Conservation (phyloP, 1,140 invertebrate species). For the Drosophila repleta region DNA sequence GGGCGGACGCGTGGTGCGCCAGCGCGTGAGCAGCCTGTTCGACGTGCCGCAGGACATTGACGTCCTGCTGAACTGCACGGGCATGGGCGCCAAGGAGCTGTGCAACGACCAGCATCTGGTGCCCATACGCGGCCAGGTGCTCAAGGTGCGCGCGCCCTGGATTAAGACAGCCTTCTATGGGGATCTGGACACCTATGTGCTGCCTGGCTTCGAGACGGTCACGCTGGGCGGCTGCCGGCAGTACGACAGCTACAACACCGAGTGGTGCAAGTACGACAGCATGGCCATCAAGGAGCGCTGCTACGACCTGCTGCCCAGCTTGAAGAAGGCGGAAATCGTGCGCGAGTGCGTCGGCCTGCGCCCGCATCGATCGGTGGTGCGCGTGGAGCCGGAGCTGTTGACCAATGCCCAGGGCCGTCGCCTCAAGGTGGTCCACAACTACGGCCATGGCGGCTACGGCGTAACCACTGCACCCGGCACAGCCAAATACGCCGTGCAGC, state of each 20-base stretch:
- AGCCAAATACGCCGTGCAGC: slow-evolving; percentile 88
- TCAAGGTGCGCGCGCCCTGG: slow-evolving; percentile 95
- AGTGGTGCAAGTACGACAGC: slow-evolving; percentile 89
- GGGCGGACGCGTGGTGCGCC: slow-evolving; percentile 86
- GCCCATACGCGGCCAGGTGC: slow-evolving; percentile 94
- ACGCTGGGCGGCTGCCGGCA: slow-evolving; percentile 93
- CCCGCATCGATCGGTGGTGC: slow-evolving; percentile 90
- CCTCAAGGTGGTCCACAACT: slow-evolving; percentile 93
- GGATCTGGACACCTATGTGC: slow-evolving; percentile 93
- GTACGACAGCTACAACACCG: slow-evolving; percentile 90
- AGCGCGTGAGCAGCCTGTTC: slow-evolving; percentile 86
- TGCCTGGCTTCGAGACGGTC: slow-evolving; percentile 89
- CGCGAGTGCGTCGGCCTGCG: slow-evolving; percentile 90
- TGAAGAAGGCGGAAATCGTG: slow-evolving; percentile 88
- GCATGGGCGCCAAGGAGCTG: slow-evolving; percentile 91
- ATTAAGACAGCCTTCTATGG: slow-evolving; percentile 94
- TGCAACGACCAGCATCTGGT: slow-evolving; percentile 91
- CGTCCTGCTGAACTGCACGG: slow-evolving; percentile 94
- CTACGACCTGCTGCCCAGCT: slow-evolving; percentile 88
- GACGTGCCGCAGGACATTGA: slow-evolving; percentile 88
- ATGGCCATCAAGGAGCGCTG: slow-evolving; percentile 91
- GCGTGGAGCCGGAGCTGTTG: slow-evolving; percentile 89
- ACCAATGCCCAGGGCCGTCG: slow-evolving; percentile 71
- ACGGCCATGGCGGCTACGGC: slow-evolving; percentile 96
- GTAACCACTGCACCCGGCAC: slow-evolving; percentile 94